Conservation (phyloP, 2,888 invertebrate species). For the Cremastobaeus sp. region DNA sequence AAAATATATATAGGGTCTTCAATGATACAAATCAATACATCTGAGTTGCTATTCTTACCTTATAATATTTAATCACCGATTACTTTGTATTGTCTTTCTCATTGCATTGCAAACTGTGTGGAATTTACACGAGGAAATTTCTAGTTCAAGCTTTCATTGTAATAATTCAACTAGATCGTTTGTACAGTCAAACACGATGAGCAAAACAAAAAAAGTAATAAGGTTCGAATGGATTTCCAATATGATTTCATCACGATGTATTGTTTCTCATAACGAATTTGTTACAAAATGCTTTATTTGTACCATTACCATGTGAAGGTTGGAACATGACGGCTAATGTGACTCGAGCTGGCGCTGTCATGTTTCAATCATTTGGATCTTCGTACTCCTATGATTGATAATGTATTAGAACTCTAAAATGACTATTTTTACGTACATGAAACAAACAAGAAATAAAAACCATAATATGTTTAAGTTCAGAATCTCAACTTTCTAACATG, state of each 20-base stretch:
- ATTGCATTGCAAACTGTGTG: constrained; percentile 8
- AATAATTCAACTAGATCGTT: too few species aligned
- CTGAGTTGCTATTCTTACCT: constrained; percentile 70
- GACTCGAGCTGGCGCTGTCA: constrained; percentile 10
- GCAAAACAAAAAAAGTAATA: too few species aligned
- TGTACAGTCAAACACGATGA: too few species aligned
- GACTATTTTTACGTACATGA: constrained; percentile 47
- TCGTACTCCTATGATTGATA: constrained; percentile 51
- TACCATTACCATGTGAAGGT: constrained; percentile 74
- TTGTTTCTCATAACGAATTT: constrained; percentile 67
- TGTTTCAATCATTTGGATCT: constrained; percentile 40
- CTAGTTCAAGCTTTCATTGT: too few species aligned
- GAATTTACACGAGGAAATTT: too few species aligned
- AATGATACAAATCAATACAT: constrained; percentile 66
- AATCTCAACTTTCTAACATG: constrained; percentile 75
- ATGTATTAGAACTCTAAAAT: constrained; percentile 35
- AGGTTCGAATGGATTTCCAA: constrained; percentile 9
- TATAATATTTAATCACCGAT: constrained; percentile 60
- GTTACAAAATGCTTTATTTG: constrained; percentile 65
- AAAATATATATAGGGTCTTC: constrained; percentile 68
- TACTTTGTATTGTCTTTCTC: constrained; percentile 27
- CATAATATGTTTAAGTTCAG: constrained; percentile 66
- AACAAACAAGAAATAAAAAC: constrained; percentile 63
- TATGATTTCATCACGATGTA: constrained; percentile 59
- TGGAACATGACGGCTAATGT: constrained; percentile 69